phyloP scores from a whole-genome alignment of 2,113 vertebrate genomes.

The Cisticola juncidis region DNA sequence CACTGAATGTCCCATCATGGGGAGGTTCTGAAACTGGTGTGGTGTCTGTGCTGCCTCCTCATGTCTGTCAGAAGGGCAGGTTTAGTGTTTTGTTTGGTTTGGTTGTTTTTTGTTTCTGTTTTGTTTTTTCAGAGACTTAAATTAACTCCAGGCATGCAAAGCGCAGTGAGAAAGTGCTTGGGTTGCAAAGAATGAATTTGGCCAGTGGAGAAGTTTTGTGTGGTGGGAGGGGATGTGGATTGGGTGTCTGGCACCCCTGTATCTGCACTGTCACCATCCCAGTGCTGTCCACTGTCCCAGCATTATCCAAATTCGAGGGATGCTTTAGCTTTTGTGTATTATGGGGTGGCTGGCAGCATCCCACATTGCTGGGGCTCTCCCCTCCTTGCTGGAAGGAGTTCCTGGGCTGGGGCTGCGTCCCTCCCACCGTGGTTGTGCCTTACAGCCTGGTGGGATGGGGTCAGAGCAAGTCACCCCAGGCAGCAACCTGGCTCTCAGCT shows the following conservation, averaged over 20 bases:
- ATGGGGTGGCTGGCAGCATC: not conserved
- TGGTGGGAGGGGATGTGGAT: not conserved
- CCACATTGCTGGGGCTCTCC: not conserved
- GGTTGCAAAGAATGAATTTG: not conserved
- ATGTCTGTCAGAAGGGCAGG: not conserved
- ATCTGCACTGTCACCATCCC: not conserved
- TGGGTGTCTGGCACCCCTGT: not conserved
- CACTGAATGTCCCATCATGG: not conserved
- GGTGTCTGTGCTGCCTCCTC: not conserved
- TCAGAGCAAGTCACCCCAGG: not conserved
- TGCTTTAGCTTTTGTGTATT: not conserved
- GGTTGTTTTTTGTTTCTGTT: too few species aligned
- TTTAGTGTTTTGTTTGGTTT: not conserved
- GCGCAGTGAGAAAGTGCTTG: not conserved
- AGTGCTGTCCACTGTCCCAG: not conserved
- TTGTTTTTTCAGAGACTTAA: not conserved
- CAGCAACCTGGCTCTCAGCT: not conserved
- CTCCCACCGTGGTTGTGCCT: not conserved
- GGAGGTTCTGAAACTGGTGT: not conserved
- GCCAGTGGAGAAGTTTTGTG: not conserved
- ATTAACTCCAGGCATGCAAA: conserved; percentile 25
- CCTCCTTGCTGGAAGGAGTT: not conserved
- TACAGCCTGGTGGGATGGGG: not conserved
- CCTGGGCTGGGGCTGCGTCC: not conserved
- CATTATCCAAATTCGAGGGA: not conserved